phyloP scores from a whole-genome alignment of 2,888 invertebrate genomes.

The Lasius platythorax region DNA sequence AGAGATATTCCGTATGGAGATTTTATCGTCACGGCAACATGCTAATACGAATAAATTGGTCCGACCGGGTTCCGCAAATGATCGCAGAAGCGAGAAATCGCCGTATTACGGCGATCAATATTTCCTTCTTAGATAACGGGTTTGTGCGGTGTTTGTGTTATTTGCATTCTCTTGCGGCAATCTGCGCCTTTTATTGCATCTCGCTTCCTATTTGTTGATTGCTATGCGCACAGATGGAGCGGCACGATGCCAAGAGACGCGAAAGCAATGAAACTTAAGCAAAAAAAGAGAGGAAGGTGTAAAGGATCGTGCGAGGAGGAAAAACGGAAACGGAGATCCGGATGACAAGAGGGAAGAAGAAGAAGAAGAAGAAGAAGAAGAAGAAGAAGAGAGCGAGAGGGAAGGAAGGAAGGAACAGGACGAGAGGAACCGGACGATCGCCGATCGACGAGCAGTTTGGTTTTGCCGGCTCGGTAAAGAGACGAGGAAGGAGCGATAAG shows the following conservation, averaged over 20 bases:
- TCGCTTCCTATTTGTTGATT: conserved; percentile 67
- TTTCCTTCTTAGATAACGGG: background rate
- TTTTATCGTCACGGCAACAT: conserved; percentile 21
- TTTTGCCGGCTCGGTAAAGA: conserved; percentile 8
- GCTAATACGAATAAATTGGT: conserved; percentile 39
- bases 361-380: background rate
- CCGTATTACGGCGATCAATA: conserved; percentile 16
- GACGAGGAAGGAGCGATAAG: conserved; percentile 37
- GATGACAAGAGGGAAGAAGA: background rate
- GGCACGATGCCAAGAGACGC: conserved; percentile 23
- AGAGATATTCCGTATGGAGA: conserved; percentile 12
- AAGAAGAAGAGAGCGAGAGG: background rate
- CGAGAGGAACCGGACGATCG: background rate
- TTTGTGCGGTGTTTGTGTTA: background rate
- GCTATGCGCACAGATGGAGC: conserved; percentile 45
- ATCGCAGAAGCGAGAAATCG: background rate
- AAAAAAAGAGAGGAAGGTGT: background rate
- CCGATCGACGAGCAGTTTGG: conserved; percentile 15
- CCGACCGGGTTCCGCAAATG: background rate
- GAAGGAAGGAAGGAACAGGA: background rate
- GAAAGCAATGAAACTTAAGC: conserved; percentile 12
- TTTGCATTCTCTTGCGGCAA: conserved; percentile 4
- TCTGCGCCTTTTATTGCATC: conserved; percentile 24
- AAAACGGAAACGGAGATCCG: background rate
- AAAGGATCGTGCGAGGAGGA: conserved; percentile 19